Conservation (phyloP, 1,140 invertebrate genomes). For the Brachionus rotundiformis region DNA sequence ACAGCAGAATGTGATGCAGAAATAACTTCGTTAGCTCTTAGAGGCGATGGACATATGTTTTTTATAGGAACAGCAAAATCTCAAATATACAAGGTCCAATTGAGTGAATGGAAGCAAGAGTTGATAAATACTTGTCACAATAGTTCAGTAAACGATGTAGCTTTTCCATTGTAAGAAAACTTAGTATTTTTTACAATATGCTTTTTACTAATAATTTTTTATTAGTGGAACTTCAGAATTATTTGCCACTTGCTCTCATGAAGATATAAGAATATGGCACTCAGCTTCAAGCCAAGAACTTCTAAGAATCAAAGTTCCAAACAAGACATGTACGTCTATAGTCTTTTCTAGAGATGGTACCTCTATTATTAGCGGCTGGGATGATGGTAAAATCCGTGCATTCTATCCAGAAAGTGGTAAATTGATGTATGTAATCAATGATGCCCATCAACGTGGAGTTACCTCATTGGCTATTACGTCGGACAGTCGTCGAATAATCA, state of each 20-base stretch:
- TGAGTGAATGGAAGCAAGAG: conserved; percentile 70
- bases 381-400: conserved; percentile 73
- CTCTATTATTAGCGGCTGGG: conserved; percentile 76
- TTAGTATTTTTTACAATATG: background rate
- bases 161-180: conserved; percentile 76
- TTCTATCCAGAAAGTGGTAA: conserved; percentile 79
- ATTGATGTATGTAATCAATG: conserved; percentile 76
- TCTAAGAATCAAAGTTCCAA: conserved; percentile 77
- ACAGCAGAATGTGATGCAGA: conserved; percentile 67
- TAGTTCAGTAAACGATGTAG: conserved; percentile 75
- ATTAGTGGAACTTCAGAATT: conserved; percentile 68
- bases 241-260: conserved; percentile 79
- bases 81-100: conserved; percentile 78
- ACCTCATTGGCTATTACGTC: conserved; percentile 75
- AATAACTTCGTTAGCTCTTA: conserved; percentile 62
- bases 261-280: conserved; percentile 83
- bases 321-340: conserved; percentile 79
- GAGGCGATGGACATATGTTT: conserved; percentile 64
- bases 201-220: conserved; percentile 50
- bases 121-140: conserved; percentile 80
- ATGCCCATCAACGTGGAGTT: conserved; percentile 83
- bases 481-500: conserved; percentile 74
- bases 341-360: conserved; percentile 77
- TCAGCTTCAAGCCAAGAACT: conserved; percentile 74
- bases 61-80: conserved; percentile 74